phyloP scores from a whole-genome alignment of 1,140 invertebrate genomes.

The Mya arenaria region DNA sequence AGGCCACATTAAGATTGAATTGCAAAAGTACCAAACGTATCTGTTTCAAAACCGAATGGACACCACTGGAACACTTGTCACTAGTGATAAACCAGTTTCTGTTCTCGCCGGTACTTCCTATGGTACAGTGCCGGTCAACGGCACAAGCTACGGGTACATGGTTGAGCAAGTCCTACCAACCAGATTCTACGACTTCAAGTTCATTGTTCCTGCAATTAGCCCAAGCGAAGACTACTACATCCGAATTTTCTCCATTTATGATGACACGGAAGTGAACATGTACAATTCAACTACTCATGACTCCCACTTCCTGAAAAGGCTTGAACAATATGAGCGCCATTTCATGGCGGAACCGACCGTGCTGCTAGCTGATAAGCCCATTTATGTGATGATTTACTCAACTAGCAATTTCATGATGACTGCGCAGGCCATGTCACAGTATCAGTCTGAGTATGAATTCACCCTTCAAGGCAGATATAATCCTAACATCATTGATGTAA shows the following conservation, averaged over 20 bases:
- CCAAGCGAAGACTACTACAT: background rate
- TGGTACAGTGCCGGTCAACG: background rate
- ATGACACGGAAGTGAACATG: background rate
- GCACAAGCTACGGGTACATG: background rate
- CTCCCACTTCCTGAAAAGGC: background rate
- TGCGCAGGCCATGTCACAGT: background rate
- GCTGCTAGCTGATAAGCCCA: slow-evolving; percentile 1
- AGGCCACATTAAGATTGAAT: background rate
- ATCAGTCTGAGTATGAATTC: slow-evolving; percentile 2
- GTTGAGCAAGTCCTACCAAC: slow-evolving; percentile 24
- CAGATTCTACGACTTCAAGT: background rate
- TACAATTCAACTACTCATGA: background rate
- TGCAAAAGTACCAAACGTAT: slow-evolving; percentile 27
- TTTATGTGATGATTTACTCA: background rate
- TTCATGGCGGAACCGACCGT: slow-evolving; percentile 13
- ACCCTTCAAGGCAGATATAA: background rate
- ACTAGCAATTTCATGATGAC: slow-evolving; percentile 7
- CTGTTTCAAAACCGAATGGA: background rate
- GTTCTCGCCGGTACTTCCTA: background rate
- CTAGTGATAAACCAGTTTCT: slow-evolving; percentile 15
- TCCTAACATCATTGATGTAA: background rate
- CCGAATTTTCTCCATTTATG: background rate
- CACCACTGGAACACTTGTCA: background rate
- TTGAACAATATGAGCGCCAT: background rate
- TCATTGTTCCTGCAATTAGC: background rate